Evolutionary conservation across 2,888 invertebrate species (phyloP).

Genomic region (Bombylius discolor): DNA sequence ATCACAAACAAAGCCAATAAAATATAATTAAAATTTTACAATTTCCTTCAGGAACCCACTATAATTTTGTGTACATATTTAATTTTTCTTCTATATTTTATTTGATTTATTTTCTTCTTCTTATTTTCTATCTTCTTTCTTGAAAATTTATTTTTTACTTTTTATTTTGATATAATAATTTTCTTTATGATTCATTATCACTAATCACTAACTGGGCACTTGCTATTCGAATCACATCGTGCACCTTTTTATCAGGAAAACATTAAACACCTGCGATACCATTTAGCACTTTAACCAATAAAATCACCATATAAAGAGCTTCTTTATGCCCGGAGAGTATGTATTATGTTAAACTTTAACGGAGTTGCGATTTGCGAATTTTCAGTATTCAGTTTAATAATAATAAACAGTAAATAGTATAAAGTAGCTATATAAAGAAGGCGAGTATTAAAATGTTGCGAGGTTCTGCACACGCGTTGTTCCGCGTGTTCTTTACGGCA

Average conservation of each 20-base stretch:
- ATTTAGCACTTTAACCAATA: slow-evolving; percentile 8
- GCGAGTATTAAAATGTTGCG: slow-evolving; percentile 1
- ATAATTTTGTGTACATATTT: too few species aligned
- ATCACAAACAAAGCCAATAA: too few species aligned
- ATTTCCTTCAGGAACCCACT: too few species aligned
- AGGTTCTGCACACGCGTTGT: slow-evolving; percentile 9
- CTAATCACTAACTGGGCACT: slow-evolving; percentile 3
- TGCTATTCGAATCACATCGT: slow-evolving; percentile 3
- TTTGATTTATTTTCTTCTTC: too few species aligned
- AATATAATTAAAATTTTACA: too few species aligned
- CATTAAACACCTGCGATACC: slow-evolving; percentile 5
- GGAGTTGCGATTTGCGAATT: background rate
- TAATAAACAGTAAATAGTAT: too few species aligned
- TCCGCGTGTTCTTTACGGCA: slow-evolving; percentile 30
- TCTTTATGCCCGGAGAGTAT: background rate
- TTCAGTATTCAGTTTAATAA: background rate
- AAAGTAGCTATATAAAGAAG: background rate
- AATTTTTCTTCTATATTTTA: too few species aligned
- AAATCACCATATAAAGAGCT: slow-evolving; percentile 6
- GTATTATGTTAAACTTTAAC: background rate
- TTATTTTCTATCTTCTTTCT: too few species aligned
- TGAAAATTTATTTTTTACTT: too few species aligned
- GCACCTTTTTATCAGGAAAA: slow-evolving; percentile 2
- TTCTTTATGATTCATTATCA: background rate
- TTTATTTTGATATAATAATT: background rate